Conservation (phyloP, 2,113 vertebrate genomes). For the Setophaga coronata region DNA sequence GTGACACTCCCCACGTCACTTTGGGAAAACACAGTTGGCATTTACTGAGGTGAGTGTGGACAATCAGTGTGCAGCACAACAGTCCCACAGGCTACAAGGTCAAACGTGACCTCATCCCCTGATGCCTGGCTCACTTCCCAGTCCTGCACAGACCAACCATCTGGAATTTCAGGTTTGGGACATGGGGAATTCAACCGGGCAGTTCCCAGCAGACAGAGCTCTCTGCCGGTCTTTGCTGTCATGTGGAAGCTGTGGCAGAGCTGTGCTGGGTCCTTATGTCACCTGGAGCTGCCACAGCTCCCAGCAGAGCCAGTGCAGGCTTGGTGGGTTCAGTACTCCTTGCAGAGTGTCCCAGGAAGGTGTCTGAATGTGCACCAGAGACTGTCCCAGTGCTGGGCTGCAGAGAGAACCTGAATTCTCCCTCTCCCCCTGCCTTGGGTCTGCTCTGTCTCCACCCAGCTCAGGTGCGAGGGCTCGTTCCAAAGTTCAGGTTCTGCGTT, state of each 20-base stretch:
- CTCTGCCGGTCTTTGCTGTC: background rate
- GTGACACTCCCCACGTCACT: background rate
- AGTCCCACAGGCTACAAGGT: background rate
- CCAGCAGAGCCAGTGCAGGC: background rate
- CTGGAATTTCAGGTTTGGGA: background rate
- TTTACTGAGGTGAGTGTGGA: background rate
- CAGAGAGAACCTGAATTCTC: background rate
- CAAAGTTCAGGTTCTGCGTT: constrained; percentile 34
- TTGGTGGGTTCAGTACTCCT: background rate
- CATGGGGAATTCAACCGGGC: background rate
- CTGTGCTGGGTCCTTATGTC: background rate
- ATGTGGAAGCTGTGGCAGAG: background rate
- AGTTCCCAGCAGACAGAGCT: background rate
- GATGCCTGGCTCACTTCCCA: background rate
- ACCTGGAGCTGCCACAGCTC: background rate
- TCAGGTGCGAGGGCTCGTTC: background rate
- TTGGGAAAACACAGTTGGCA: background rate
- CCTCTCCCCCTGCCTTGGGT: background rate
- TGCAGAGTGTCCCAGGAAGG: background rate
- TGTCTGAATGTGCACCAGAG: background rate
- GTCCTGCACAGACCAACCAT: background rate
- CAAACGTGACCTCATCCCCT: background rate
- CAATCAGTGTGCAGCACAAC: background rate
- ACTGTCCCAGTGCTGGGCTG: background rate
- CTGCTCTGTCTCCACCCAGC: background rate